Evolutionary conservation across 2,797 vertebrate genomes (phyloP).

Genomic region (Pygocentrus nattereri): DNA sequence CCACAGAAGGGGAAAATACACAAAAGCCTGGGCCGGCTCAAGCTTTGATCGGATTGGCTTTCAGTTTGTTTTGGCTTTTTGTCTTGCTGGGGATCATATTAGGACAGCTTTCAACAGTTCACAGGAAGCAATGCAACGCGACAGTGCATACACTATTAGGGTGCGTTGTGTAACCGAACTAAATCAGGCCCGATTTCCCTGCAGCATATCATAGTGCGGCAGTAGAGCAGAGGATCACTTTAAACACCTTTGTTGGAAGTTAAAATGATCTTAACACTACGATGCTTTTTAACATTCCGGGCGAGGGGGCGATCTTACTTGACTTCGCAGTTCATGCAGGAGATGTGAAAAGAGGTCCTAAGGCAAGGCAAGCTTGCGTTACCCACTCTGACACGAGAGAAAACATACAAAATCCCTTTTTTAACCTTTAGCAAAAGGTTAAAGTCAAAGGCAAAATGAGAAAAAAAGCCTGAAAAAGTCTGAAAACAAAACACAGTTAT

Average conservation of each 20-base stretch:
- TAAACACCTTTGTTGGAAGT: neutral
- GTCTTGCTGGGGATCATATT: neutral
- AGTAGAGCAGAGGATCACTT: neutral
- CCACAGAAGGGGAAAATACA: neutral
- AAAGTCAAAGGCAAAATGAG: neutral
- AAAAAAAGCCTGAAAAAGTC: neutral
- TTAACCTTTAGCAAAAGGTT: neutral
- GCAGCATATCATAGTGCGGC: neutral
- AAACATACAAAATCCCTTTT: neutral
- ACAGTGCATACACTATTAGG: conserved; percentile 8
- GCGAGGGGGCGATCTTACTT: neutral
- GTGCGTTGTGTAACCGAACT: neutral
- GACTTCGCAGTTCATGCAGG: neutral
- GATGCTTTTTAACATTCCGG: neutral
- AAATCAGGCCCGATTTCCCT: neutral
- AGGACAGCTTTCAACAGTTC: conserved; percentile 8
- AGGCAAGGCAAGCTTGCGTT: neutral
- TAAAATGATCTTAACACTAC: neutral
- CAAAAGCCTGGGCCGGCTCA: neutral
- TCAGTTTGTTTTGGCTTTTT: conserved; percentile 10
- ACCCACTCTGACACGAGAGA: neutral
- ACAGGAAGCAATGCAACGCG: neutral
- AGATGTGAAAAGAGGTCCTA: neutral
- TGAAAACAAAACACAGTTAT: neutral
- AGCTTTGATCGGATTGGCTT: neutral